A percentile compares a stretch with the other conserved stretches of the same genome.
Conservation (phyloP, 2,888 invertebrate species). For the Drosophila longiperda region DNA sequence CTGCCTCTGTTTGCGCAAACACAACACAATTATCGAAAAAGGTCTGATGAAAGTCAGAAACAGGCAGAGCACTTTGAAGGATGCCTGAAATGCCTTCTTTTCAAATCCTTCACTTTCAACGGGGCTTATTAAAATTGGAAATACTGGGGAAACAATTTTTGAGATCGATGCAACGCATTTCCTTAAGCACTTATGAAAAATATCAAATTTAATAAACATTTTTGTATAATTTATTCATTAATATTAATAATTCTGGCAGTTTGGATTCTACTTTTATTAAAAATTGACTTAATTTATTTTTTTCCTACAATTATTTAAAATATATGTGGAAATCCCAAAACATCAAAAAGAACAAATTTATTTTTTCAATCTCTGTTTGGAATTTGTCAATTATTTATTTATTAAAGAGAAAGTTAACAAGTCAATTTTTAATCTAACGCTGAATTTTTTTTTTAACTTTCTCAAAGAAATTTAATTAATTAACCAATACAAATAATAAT, state of each 20-base stretch:
- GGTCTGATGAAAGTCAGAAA: slow-evolving; percentile 8
- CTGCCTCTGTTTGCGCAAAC: slow-evolving; percentile 48
- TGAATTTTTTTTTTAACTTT: neutral
- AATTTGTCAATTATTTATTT: neutral
- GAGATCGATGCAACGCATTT: neutral
- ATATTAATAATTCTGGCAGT: neutral
- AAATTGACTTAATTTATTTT: neutral
- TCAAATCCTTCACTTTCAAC: slow-evolving; percentile 24
- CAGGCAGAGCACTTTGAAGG: neutral
- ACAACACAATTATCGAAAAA: slow-evolving; percentile 27
- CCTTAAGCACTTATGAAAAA: neutral
- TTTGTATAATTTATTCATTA: neutral
- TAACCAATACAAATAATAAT: neutral
- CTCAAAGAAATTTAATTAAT: neutral
- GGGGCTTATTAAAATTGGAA: neutral
- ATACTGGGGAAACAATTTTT: slow-evolving; percentile 7
- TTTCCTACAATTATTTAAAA: neutral
- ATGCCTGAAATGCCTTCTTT: slow-evolving; percentile 46
- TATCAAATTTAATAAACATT: neutral
- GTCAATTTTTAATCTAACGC: neutral
- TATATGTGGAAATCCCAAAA: neutral
- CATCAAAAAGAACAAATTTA: neutral
- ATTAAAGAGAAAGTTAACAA: neutral
- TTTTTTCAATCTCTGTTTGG: neutral
- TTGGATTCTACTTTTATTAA: neutral